Conservation (phyloP, 2,113 vertebrate species). For the Cryptoleucopteryx plumbea region DNA sequence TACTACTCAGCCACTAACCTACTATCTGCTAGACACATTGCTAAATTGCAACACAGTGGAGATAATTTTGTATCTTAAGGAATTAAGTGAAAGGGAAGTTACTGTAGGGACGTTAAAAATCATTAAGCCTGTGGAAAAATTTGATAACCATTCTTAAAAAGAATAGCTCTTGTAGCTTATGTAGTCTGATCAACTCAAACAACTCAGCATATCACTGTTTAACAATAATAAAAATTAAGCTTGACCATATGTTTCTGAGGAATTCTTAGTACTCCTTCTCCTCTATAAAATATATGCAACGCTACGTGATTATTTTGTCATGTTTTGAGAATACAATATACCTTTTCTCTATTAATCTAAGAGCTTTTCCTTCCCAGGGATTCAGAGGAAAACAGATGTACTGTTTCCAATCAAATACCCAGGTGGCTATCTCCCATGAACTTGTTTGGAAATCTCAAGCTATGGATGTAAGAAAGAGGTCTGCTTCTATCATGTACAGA, state of each 20-base stretch:
- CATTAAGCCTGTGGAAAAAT: background rate
- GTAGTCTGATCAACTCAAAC: background rate
- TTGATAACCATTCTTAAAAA: background rate
- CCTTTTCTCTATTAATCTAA: background rate
- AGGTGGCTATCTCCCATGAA: background rate
- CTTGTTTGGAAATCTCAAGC: background rate
- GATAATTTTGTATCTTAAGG: background rate
- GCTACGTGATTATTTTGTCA: background rate
- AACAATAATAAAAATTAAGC: background rate
- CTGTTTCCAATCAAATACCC: background rate
- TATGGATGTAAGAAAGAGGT: background rate
- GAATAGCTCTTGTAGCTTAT: background rate
- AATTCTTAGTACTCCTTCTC: background rate
- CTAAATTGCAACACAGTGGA: background rate
- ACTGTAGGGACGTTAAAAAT: background rate
- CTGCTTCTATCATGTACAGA: background rate
- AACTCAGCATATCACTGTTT: background rate
- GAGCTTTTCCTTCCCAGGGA: background rate
- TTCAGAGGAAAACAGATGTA: background rate
- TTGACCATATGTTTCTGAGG: background rate
- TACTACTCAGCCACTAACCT: background rate
- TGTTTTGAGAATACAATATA: background rate
- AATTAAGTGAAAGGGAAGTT: background rate
- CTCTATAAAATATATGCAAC: background rate
- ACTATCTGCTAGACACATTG: background rate